phyloP scores from a whole-genome alignment of 2,113 vertebrate genomes.

The Chlorodrepanis virens region DNA sequence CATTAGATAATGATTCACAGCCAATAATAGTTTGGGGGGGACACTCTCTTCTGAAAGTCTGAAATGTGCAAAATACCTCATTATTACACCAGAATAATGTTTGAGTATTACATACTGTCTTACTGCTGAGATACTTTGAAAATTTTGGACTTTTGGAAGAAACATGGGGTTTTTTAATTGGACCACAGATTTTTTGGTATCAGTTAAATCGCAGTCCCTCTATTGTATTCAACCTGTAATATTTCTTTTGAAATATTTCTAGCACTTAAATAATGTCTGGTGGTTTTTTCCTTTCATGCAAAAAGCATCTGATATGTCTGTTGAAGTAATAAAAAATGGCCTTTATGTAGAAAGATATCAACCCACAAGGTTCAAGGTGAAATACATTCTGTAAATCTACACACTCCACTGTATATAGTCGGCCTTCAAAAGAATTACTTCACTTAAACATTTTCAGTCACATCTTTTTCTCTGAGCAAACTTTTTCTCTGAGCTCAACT shows the following conservation, averaged over 20 bases:
- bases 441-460: not conserved
- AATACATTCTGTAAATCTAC: not conserved
- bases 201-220: not conserved
- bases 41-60: not conserved
- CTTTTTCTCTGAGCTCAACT: not conserved
- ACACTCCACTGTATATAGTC: not conserved
- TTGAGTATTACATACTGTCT: not conserved
- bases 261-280: fast-evolving
- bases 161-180: fast-evolving
- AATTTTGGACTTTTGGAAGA: not conserved
- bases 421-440: not conserved
- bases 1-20: not conserved
- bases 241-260: not conserved
- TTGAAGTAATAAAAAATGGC: not conserved
- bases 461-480: not conserved
- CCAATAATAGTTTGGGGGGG: fast-evolving
- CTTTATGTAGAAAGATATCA: not conserved
- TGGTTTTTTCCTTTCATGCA: not conserved
- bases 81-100: not conserved
- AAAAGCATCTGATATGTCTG: not conserved
- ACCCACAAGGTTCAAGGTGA: not conserved
- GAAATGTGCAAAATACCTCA: not conserved
- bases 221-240: not conserved
- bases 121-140: not conserved
- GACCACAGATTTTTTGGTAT: not conserved